These are phyloP conservation scores for Panagrolaimus sp. DNA, from an alignment of 1,140 invertebrate species.

Conservation along the genomic window DNA sequence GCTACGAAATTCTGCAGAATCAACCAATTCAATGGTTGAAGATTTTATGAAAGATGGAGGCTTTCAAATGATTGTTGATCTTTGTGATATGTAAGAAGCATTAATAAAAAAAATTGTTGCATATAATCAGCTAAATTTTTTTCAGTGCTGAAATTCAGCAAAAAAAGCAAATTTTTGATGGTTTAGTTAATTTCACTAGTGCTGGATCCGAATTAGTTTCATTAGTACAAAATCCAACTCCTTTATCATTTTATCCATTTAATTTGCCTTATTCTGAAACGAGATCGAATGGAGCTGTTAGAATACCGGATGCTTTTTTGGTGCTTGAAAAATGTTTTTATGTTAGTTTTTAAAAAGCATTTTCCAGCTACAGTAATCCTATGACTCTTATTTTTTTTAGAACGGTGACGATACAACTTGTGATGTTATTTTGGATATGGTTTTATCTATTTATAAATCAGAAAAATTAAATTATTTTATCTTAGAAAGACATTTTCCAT, in stretches of 20 bases:
- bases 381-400: constrained; percentile 27
- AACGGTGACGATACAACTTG: constrained; percentile 59
- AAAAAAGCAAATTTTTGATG: constrained; percentile 2
- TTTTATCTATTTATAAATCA: constrained; percentile 90
- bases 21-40: constrained; percentile 84
- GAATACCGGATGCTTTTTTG: constrained; percentile 46
- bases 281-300: constrained; percentile 38
- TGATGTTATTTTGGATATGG: constrained; percentile 87
- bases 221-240: constrained; percentile 21
- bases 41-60: constrained; percentile 90
- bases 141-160: background rate
- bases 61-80: constrained; percentile 72
- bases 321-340: constrained; percentile 51
- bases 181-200: background rate
- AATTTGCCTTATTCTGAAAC: constrained; percentile 32
- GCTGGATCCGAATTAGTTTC: constrained; percentile 18
- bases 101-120: too few species aligned
- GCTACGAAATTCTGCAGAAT: constrained; percentile 93
- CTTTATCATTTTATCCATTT: constrained; percentile 45
- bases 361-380: background rate
- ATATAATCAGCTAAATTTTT: too few species aligned
- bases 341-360: constrained; percentile 26
- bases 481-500: constrained; percentile 85
- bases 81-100: background rate
- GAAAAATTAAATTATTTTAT: constrained; percentile 99